A percentile compares a stretch with the other conserved stretches of the same genome.
Evolutionary conservation across 2,888 invertebrate species (phyloP).

Genomic region (Nephrotoma flavescens): DNA sequence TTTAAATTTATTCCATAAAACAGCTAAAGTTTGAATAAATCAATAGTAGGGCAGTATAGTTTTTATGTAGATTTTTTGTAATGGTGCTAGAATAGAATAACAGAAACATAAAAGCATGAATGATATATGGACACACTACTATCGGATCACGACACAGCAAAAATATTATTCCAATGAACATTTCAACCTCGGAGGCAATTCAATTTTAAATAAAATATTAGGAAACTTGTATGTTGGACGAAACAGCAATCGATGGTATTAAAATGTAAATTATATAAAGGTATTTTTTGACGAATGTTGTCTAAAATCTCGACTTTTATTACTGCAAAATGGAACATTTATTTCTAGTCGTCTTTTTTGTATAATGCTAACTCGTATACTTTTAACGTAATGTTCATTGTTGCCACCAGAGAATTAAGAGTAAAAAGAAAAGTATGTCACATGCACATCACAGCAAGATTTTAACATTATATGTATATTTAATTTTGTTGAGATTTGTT

Average conservation of each 20-base stretch:
- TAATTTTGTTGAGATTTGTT: background rate
- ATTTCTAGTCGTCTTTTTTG: background rate
- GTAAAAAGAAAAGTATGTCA: background rate
- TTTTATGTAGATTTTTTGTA: background rate
- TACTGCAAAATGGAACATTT: background rate
- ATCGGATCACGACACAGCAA: background rate
- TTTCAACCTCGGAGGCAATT: background rate
- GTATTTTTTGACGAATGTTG: background rate
- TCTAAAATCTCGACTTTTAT: background rate
- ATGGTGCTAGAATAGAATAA: background rate
- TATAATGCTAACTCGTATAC: background rate
- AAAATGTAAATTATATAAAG: background rate
- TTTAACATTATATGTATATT: background rate
- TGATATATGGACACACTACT: background rate
- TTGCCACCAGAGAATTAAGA: background rate
- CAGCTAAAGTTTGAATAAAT: background rate
- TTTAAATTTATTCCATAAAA: background rate
- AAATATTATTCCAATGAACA: background rate
- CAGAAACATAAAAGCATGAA: background rate
- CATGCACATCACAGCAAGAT: background rate
- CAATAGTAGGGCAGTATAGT: background rate
- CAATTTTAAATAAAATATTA: background rate
- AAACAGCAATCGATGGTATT: background rate
- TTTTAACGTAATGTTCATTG: background rate
- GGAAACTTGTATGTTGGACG: background rate